Conservation (phyloP, 2,797 vertebrate species). For the Poecile montanus region DNA sequence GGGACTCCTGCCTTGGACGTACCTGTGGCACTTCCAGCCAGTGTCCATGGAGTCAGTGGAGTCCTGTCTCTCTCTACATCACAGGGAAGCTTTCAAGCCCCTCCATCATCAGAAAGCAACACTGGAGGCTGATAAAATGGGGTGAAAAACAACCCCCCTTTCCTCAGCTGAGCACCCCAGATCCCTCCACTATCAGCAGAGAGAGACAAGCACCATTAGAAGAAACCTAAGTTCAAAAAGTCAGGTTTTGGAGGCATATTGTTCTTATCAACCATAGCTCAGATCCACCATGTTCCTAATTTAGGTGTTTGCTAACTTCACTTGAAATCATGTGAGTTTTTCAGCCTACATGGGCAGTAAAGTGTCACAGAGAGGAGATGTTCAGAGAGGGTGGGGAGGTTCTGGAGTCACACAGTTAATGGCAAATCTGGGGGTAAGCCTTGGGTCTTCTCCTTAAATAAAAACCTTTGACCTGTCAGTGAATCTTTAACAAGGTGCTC, state of each 20-base stretch:
- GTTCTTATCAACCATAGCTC: neutral
- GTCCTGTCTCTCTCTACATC: neutral
- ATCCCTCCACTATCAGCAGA: neutral
- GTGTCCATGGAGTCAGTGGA: neutral
- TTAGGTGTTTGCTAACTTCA: neutral
- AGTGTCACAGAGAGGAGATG: neutral
- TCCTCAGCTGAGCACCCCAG: neutral
- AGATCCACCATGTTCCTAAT: neutral
- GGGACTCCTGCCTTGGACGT: neutral
- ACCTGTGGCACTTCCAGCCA: neutral
- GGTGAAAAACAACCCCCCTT: neutral
- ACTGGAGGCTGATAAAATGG: neutral
- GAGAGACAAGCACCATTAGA: neutral
- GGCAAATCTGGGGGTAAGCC: conserved; percentile 38
- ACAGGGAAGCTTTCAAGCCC: neutral
- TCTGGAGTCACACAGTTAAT: conserved; percentile 29
- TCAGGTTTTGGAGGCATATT: neutral
- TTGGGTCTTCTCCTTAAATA: conserved; percentile 11
- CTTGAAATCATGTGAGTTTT: neutral
- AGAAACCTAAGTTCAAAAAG: neutral
- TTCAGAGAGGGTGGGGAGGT: neutral
- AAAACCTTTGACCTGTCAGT: conserved; percentile 10
- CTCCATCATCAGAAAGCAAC: neutral
- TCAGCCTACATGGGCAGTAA: neutral
- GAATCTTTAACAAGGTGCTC: conserved; percentile 58